A percentile compares a stretch with the other conserved stretches of the same genome.
phyloP scores from a whole-genome alignment of 1,140 invertebrate species.

The Ditylenchus dipsaci region DNA sequence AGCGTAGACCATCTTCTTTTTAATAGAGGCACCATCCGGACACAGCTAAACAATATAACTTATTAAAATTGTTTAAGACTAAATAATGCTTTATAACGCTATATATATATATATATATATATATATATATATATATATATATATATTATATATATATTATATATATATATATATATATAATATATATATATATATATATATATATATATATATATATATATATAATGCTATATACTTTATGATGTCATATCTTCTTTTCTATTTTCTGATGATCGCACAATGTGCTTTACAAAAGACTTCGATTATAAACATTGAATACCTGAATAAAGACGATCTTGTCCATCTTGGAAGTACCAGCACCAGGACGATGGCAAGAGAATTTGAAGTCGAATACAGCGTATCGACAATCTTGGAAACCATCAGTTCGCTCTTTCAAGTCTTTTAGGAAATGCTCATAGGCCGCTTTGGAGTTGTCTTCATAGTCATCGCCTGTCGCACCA shows the following conservation, averaged over 20 bases:
- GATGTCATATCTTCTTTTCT: too few relatives aligned
- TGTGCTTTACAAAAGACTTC: too few relatives aligned
- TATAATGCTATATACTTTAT: too few relatives aligned
- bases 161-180: too few relatives aligned
- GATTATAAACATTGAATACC: conserved; percentile 7
- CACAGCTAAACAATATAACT: conserved; percentile 42
- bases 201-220: too few relatives aligned
- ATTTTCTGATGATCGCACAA: not conserved
- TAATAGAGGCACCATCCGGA: conserved; percentile 59
- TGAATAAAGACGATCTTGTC: conserved; percentile 58
- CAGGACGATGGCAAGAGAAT: conserved; percentile 54
- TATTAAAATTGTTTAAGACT: too few relatives aligned
- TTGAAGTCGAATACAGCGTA: conserved; percentile 59
- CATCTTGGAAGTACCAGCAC: conserved; percentile 57
- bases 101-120: too few relatives aligned
- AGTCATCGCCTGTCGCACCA: conserved; percentile 20
- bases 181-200: too few relatives aligned
- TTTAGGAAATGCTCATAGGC: conserved; percentile 55
- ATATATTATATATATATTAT: too few relatives aligned
- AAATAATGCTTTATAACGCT: too few relatives aligned
- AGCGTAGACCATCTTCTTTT: conserved; percentile 60
- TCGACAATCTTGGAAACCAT: conserved; percentile 53
- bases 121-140: too few relatives aligned
- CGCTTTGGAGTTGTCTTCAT: conserved; percentile 57
- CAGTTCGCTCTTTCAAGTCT: conserved; percentile 53